phyloP scores from a whole-genome alignment of 2,888 invertebrate genomes.

The Dione vanillae region DNA sequence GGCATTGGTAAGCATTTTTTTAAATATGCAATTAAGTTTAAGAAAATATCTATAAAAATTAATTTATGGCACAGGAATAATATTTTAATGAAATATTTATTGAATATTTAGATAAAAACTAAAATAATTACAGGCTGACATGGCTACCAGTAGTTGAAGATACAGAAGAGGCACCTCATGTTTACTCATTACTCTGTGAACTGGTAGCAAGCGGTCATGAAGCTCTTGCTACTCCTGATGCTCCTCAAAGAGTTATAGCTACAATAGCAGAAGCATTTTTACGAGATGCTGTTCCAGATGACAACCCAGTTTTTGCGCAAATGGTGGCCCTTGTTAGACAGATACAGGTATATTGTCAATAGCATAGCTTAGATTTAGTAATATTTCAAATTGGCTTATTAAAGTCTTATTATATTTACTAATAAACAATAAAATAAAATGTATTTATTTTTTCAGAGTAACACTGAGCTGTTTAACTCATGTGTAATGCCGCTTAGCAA shows the following conservation, averaged over 20 bases:
- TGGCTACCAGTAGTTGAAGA: conserved; percentile 99
- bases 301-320: conserved; percentile 89
- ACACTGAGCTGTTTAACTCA: conserved; percentile 91
- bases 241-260: conserved; percentile 93
- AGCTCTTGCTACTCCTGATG: conserved; percentile 92
- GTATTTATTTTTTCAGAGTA: conserved; percentile 82
- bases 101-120: not conserved
- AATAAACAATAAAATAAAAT: too few species aligned
- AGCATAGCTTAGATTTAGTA: too few species aligned
- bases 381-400: too few species aligned
- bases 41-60: too few species aligned
- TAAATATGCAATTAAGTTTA: not conserved
- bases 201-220: conserved; percentile 96
- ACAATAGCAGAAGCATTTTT: conserved; percentile 96
- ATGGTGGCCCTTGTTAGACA: conserved; percentile 94
- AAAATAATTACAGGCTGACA: conserved; percentile 84
- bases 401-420: too few species aligned
- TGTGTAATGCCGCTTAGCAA: conserved; percentile 89
- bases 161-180: conserved; percentile 96
- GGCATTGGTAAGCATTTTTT: conserved; percentile 88
- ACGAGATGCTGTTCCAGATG: conserved; percentile 90
- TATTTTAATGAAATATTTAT: too few species aligned
- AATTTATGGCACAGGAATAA: too few species aligned
- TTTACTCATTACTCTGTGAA: conserved; percentile 98
- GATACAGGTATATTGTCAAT: conserved; percentile 91